phyloP scores from a whole-genome alignment of 2,797 vertebrate genomes.

The Amblyopsis hoosieri region DNA sequence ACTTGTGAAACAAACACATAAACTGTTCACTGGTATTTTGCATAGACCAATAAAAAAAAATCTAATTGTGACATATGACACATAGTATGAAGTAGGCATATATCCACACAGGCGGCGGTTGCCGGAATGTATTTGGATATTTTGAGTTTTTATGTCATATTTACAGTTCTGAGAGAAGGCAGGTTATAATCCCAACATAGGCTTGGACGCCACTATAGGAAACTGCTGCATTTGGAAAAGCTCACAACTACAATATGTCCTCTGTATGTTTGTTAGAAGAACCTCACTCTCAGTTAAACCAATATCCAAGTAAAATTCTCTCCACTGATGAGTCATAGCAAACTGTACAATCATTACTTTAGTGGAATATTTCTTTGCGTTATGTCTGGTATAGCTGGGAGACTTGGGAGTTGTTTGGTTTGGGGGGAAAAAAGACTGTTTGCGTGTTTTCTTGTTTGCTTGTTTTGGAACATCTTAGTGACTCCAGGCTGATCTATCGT shows the following conservation, averaged over 20 bases:
- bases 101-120: conserved; percentile 39
- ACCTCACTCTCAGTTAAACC: conserved; percentile 59
- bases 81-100: conserved; percentile 26
- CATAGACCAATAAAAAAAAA: background rate
- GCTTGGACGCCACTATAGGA: conserved; percentile 55
- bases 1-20: conserved; percentile 37
- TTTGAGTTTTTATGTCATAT: conserved; percentile 32
- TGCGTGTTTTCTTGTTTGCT: conserved; percentile 73
- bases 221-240: conserved; percentile 67
- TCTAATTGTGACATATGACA: background rate
- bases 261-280: conserved; percentile 55
- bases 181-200: conserved; percentile 41
- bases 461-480: conserved; percentile 48
- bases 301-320: conserved; percentile 61
- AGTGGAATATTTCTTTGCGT: conserved; percentile 47
- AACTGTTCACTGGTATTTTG: background rate
- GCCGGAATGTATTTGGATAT: conserved; percentile 37
- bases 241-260: conserved; percentile 53
- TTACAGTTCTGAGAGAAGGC: conserved; percentile 33
- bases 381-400: conserved; percentile 1
- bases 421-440: conserved; percentile 32
- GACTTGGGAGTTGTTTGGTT: conserved; percentile 20
- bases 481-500: conserved; percentile 46
- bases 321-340: conserved; percentile 64
- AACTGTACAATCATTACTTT: conserved; percentile 54